These are phyloP conservation scores for Phortica okadai DNA, from an alignment of 2,888 invertebrate species.

Conservation along the genomic window DNA sequence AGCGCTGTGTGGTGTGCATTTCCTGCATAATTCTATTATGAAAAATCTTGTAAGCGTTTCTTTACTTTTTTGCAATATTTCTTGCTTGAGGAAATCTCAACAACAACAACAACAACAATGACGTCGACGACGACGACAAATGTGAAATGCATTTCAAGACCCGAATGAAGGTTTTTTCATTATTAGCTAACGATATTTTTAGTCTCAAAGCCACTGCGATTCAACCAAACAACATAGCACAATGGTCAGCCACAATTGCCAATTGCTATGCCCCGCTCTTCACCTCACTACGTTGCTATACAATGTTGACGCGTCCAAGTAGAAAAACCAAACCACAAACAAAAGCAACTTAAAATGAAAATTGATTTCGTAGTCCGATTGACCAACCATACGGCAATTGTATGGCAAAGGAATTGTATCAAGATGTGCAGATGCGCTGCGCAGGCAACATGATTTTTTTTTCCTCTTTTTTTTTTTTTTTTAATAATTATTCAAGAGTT, in stretches of 20 bases:
- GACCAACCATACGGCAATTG: neutral
- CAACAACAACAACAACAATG: constrained; percentile 16
- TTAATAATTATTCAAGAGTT: constrained; percentile 2
- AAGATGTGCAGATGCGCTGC: neutral
- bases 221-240: neutral
- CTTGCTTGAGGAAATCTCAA: constrained; percentile 33
- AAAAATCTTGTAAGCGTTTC: constrained; percentile 4
- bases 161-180: neutral
- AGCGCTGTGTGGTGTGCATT: constrained; percentile 45
- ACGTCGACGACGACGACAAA: neutral
- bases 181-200: constrained; percentile 30
- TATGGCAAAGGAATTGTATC: neutral
- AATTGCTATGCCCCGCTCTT: neutral
- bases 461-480: no score
- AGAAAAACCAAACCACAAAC: constrained; percentile 18
- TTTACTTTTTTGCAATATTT: constrained; percentile 11
- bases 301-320: neutral
- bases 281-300: neutral
- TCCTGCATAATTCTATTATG: constrained; percentile 55
- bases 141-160: constrained; percentile 35
- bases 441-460: neutral
- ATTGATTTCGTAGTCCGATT: constrained; percentile 1
- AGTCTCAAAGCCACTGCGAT: constrained; percentile 22
- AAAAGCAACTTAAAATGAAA: neutral
- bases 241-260: constrained; percentile 11